These are phyloP conservation scores for Anguilla megastoma DNA, from an alignment of 2,797 vertebrate species.

Conservation along the genomic window DNA sequence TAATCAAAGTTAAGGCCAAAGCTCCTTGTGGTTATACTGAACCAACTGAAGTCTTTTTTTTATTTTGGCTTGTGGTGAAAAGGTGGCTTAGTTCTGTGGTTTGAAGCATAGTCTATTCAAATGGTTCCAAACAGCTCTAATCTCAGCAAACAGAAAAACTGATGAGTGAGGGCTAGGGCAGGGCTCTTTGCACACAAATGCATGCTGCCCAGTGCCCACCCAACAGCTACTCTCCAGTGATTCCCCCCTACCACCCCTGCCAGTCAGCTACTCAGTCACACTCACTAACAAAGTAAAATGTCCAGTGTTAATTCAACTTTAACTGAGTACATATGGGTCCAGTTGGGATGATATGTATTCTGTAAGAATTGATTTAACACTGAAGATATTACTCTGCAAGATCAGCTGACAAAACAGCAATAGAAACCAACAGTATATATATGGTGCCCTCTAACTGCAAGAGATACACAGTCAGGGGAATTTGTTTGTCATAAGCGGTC, in stretches of 20 bases:
- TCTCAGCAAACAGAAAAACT: neutral
- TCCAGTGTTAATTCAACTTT: neutral
- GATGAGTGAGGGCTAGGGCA: conserved; percentile 11
- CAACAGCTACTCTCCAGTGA: neutral
- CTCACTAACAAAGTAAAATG: neutral
- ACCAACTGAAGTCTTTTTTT: conserved; percentile 1
- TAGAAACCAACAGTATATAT: neutral
- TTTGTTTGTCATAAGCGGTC: neutral
- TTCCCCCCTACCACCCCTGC: neutral
- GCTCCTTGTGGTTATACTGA: neutral
- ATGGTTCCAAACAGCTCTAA: conserved; percentile 12
- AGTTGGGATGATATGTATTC: neutral
- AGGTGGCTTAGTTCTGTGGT: neutral
- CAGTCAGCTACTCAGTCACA: neutral
- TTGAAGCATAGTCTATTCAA: conserved; percentile 6
- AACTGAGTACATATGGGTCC: neutral
- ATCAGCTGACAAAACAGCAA: neutral
- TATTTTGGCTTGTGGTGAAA: conserved; percentile 11
- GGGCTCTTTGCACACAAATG: neutral
- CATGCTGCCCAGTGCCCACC: neutral
- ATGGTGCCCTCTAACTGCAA: neutral
- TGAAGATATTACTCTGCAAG: too few species aligned
- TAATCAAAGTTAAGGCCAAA: conserved; percentile 10
- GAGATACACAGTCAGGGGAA: neutral
- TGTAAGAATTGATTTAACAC: too few species aligned